Evolutionary conservation across 2,797 vertebrate genomes (phyloP), one percentile per base, ranked within the genome.

Genomic region (Cynopterus sphinx): DNA sequence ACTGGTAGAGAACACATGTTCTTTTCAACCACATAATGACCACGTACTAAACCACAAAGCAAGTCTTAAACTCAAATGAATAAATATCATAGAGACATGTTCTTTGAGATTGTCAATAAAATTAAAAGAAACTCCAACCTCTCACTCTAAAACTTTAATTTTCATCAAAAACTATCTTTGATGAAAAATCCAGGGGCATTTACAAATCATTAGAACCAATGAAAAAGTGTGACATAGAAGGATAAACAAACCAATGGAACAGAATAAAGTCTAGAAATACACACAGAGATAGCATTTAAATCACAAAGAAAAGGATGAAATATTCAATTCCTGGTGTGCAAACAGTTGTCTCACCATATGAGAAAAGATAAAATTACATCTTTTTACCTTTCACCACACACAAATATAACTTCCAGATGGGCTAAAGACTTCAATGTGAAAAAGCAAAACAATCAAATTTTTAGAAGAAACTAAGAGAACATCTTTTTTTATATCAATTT

Each of bases 401-500:
- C 70, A 84, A 74, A 94, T 89, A 75, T 84, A 94, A 63, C 53
- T 94, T 91, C 81, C 79, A 74, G 46, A 79, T 94, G 51, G 87
- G 39, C 79, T 83, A 68, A 51, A 83, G 19, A 65, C 74, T 93
- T 91, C 79, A 91, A 75, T 75, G 59, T 90, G 55, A 77, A 93
- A 78, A 94, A 90, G n/a, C 19, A 94, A 86, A 81, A 57, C 51
- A 36, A 22, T 84, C 57, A 83, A 49, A 78, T 53, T 70, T 92
- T 94, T 87, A 84, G 77, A 92, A 95, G 85, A 59, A 65, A 75
- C 28, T 87, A 75, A 85, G 43, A 39, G 36, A 31, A 1, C 63
- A 24, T 43, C 63, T 73, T 74, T 88, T 92, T 53, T 9, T 51
- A 36, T 87, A n/a, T 71, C 78, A 78, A 68, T 82, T 75, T 90